A percentile compares a stretch with the other conserved stretches of the same genome.
Evolutionary conservation across 2,888 invertebrate species (phyloP).

Genomic region (Julus scandinavius): DNA sequence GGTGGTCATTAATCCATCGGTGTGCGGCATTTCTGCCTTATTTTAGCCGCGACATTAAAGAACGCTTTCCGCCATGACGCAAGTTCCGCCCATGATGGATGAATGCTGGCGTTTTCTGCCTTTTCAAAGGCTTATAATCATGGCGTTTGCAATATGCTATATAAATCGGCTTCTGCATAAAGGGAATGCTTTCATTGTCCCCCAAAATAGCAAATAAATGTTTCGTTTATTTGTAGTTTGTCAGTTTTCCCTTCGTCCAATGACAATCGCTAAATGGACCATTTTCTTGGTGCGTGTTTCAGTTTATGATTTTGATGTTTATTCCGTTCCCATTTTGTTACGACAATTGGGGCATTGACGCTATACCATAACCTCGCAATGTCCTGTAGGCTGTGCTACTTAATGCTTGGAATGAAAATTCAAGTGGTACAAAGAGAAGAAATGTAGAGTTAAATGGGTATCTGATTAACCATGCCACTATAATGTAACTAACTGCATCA

Average conservation of each 20-base stretch:
- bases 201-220: not conserved
- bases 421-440: too few species aligned
- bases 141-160: not conserved
- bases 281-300: not conserved
- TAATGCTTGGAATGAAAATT: too few species aligned
- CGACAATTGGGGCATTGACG: too few species aligned
- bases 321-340: not conserved
- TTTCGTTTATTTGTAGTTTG: not conserved
- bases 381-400: too few species aligned
- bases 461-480: too few species aligned
- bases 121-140: not conserved
- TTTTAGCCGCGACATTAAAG: constrained; percentile 29
- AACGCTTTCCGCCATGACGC: not conserved
- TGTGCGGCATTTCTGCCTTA: not conserved
- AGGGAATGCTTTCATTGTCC: not conserved
- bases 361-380: too few species aligned
- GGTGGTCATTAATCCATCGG: constrained; percentile 15
- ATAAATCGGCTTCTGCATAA: not conserved
- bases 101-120: not conserved
- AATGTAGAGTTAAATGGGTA: too few species aligned
- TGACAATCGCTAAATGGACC: not conserved
- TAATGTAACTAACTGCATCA: too few species aligned
- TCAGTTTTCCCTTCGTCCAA: not conserved
- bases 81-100: constrained; percentile 23
- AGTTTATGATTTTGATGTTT: not conserved